phyloP scores from a whole-genome alignment of 2,888 invertebrate species.

The Boloria selene region DNA sequence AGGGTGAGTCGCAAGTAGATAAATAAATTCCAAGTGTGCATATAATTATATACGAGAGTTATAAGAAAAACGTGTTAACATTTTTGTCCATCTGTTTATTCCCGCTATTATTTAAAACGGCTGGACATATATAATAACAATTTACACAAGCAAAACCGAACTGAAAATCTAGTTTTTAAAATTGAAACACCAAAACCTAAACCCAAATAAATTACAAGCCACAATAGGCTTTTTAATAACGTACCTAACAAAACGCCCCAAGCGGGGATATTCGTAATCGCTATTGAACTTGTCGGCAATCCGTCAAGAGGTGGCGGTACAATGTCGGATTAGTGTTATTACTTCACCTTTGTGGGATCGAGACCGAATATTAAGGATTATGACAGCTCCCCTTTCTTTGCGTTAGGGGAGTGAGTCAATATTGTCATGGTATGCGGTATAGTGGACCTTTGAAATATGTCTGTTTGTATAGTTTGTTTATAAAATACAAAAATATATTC shows the following conservation, averaged over 20 bases:
- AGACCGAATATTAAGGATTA: constrained; percentile 79
- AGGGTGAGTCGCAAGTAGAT: no score
- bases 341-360: constrained; percentile 77
- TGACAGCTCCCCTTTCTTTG: constrained; percentile 67
- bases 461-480: no score
- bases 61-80: no score
- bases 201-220: constrained; percentile 70
- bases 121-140: no score
- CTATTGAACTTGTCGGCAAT: constrained; percentile 72
- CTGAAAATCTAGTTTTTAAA: constrained; percentile 33
- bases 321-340: constrained; percentile 80
- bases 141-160: no score
- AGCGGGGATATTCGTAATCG: constrained; percentile 61
- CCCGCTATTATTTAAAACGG: no score
- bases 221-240: constrained; percentile 72
- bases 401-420: constrained; percentile 36
- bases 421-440: constrained; percentile 19
- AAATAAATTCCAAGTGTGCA: no score
- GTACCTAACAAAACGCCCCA: constrained; percentile 70
- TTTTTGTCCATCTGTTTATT: no score
- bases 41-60: no score
- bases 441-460: neutral
- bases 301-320: constrained; percentile 80
- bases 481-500: no score
- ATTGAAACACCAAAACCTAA: constrained; percentile 38